Conservation (phyloP, 2,888 invertebrate species). For the Volucella bombylans region DNA sequence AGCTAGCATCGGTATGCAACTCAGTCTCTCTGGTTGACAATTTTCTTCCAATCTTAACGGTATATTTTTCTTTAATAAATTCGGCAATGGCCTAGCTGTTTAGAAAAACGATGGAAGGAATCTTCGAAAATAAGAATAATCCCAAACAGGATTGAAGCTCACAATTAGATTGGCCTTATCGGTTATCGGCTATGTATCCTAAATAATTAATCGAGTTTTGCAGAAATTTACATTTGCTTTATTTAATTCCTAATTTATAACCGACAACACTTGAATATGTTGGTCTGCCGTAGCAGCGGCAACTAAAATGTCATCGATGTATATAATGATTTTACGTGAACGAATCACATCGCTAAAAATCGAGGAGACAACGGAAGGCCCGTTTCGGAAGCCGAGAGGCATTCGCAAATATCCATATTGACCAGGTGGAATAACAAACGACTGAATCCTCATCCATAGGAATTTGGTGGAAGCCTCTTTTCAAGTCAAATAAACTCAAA, state of each 20-base stretch:
- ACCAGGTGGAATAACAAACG: constrained; percentile 74
- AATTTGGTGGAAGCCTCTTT: constrained; percentile 75
- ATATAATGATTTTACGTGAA: constrained; percentile 37
- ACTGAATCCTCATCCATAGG: constrained; percentile 69
- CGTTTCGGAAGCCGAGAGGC: constrained; percentile 70
- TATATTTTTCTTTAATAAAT: constrained; percentile 68
- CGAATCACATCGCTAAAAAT: constrained; percentile 36
- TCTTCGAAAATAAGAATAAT: constrained; percentile 17
- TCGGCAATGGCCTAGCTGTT: constrained; percentile 75
- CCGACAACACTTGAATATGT: constrained; percentile 52
- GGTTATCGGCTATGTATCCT: constrained; percentile 35
- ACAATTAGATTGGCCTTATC: constrained; percentile 25
- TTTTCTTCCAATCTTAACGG: constrained; percentile 41
- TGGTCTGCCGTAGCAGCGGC: constrained; percentile 26
- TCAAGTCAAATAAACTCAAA: too few species aligned
- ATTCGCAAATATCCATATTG: constrained; percentile 71
- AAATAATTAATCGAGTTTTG: too few species aligned
- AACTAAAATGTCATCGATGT: constrained; percentile 60
- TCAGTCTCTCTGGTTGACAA: constrained; percentile 10
- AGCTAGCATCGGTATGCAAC: constrained; percentile 77
- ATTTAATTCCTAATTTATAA: too few species aligned
- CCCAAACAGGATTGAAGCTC: constrained; percentile 14
- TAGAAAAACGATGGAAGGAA: constrained; percentile 23
- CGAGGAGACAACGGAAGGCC: constrained; percentile 54
- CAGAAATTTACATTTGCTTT: too few species aligned